Base-by-base conservation (phyloP, 2,888 invertebrate genomes). In the Labia minor region DNA sequence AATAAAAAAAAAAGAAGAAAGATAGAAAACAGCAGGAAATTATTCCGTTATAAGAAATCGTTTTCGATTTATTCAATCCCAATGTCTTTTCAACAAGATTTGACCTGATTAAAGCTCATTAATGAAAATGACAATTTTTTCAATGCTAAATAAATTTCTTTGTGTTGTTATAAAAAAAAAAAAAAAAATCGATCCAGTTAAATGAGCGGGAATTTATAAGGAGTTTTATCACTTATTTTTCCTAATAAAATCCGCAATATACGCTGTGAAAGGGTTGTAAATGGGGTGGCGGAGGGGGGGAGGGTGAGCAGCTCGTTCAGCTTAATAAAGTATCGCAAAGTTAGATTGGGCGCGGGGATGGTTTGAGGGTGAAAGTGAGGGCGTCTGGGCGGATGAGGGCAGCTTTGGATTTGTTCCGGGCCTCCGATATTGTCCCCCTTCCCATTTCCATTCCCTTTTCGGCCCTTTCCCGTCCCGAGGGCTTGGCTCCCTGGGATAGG, bases 121-220 rank as follows among this genome's bases (percentile, higher is more conserved):
- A 49, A 26, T 26, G 26, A 26, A 26, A 26, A 26, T 26, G 4
- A 26, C n/a, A 49, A 49, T 11, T 49, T 49, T 49, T 49, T 14
- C 16, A 4, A 49, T n/a, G 49, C 14, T 49, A 14, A 2, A 49
- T 49, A 26, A 3, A 26, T 6, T 26, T 6, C 26, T 6, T 10
- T 49, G 3, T 14, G 14, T 49, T 49, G 3, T 14, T 14, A 3
- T 8, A 49, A 8, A 49, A 49, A 8, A 49, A 49, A 16, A 49
- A 49, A 49, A 49, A 49, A 49, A 14, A 49, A 49, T 49, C 49
- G 49, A 49, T 49, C n/a, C 8, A 49, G 49, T 49, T 49, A 49
- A 49, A 49, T 49, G 49, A 49, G 49, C 49, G n/a, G 49, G 49
- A 49, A 49, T 49, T 49, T 49, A 49, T 49, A 49, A 49, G 49